These are phyloP conservation scores for Rapana venosa DNA, from an alignment of 2,888 invertebrate species.

Conservation along the genomic window DNA sequence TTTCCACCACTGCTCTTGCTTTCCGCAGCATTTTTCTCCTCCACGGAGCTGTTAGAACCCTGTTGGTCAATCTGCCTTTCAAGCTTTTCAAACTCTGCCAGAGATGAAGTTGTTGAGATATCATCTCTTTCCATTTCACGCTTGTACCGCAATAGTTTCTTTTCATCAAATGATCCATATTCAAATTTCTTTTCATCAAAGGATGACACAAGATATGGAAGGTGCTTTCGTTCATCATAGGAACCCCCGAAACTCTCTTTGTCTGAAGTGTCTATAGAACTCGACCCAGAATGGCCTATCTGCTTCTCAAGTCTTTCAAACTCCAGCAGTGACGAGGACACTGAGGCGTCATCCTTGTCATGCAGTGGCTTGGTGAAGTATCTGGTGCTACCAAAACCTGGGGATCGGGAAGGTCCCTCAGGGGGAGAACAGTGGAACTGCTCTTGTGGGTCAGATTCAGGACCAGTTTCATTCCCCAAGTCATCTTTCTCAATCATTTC, in stretches of 20 bases:
- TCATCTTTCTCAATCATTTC: slow-evolving; percentile 81
- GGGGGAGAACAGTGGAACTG: slow-evolving; percentile 88
- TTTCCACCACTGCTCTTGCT: slow-evolving; percentile 67
- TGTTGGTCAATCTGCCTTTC: slow-evolving; percentile 85
- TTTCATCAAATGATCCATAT: slow-evolving; percentile 41
- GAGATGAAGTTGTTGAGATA: slow-evolving; percentile 89
- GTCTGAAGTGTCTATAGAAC: slow-evolving; percentile 84
- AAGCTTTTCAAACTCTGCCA: slow-evolving; percentile 95
- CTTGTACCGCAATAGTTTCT: slow-evolving; percentile 38
- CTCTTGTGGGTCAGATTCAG: slow-evolving; percentile 59
- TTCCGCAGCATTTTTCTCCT: slow-evolving; percentile 79
- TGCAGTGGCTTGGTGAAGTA: slow-evolving; percentile 87
- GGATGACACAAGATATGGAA: slow-evolving; percentile 25
- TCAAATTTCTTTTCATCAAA: slow-evolving; percentile 37
- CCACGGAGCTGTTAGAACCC: slow-evolving; percentile 71
- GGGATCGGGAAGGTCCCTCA: slow-evolving; percentile 84
- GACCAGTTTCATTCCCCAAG: slow-evolving; percentile 84
- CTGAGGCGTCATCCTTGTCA: slow-evolving; percentile 94
- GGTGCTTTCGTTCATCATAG: slow-evolving; percentile 62
- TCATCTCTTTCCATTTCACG: slow-evolving; percentile 92
- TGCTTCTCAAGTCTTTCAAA: slow-evolving; percentile 94
- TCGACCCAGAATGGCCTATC: slow-evolving; percentile 80
- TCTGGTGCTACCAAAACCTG: slow-evolving; percentile 81
- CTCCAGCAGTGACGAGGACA: slow-evolving; percentile 92
- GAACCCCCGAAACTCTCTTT: slow-evolving; percentile 70